Conservation (phyloP, 1,140 invertebrate species). For the Lanistes nyassanus region DNA sequence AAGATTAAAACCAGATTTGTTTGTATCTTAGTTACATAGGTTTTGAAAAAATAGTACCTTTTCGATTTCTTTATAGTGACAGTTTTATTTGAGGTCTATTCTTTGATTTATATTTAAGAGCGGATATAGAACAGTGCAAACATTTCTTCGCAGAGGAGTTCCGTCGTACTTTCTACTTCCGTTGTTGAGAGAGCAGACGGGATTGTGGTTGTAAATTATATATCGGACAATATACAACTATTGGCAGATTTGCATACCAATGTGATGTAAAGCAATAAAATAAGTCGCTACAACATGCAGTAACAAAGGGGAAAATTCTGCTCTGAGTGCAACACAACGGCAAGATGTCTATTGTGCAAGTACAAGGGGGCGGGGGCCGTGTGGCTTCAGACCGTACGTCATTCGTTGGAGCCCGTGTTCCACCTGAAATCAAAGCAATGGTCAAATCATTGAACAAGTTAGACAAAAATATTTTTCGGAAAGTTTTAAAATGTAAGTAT, state of each 20-base stretch:
- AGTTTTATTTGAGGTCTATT: not conserved
- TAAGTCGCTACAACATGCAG: not conserved
- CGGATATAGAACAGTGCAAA: not conserved
- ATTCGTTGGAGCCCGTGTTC: slow-evolving; percentile 51
- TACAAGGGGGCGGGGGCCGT: slow-evolving; percentile 50
- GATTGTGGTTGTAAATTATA: not conserved
- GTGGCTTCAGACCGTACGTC: slow-evolving; percentile 45
- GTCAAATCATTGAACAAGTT: slow-evolving; percentile 47
- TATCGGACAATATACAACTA: not conserved
- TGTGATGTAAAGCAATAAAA: not conserved
- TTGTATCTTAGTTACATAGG: not conserved
- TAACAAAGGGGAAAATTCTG: not conserved
- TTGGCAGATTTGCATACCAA: not conserved
- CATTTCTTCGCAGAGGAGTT: too few relatives aligned
- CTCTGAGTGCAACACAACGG: not conserved
- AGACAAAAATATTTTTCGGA: slow-evolving; percentile 51
- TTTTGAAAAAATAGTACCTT: not conserved
- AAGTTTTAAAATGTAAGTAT: slow-evolving; percentile 51
- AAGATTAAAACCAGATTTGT: not conserved
- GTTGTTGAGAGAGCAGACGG: slow-evolving; percentile 8
- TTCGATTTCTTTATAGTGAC: not conserved
- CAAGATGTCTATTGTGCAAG: slow-evolving; percentile 57
- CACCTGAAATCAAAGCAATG: slow-evolving; percentile 48
- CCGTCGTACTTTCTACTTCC: not conserved
- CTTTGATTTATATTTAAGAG: not conserved